phyloP scores from a whole-genome alignment of 2,113 vertebrate species.

The Pelecanoides urinatrix region DNA sequence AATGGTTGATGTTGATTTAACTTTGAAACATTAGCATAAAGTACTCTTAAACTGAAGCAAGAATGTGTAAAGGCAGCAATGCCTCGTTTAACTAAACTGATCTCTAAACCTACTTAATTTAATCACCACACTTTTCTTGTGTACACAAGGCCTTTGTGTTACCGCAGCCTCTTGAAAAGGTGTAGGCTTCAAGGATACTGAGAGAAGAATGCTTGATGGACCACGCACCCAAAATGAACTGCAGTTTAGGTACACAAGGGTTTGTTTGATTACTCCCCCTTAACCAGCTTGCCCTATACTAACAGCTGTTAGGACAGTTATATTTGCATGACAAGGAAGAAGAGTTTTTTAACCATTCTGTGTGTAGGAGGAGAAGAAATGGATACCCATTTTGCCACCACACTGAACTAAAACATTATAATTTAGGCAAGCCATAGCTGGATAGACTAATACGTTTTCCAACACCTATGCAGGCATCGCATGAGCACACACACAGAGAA shows the following conservation, averaged over 20 bases:
- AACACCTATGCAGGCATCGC: background rate
- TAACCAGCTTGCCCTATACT: background rate
- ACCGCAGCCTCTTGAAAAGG: background rate
- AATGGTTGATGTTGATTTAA: background rate
- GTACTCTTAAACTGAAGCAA: background rate
- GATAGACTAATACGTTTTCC: background rate
- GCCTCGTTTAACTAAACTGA: background rate
- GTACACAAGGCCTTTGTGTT: slow-evolving; percentile 1
- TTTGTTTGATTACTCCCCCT: background rate
- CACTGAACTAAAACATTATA: background rate
- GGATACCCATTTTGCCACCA: background rate
- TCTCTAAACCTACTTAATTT: slow-evolving; percentile 21
- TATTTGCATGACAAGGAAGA: background rate
- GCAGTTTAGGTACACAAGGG: background rate
- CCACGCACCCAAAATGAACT: background rate
- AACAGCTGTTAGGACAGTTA: background rate
- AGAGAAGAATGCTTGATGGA: background rate
- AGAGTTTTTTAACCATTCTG: background rate
- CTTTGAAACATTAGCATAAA: background rate
- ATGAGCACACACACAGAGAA: background rate
- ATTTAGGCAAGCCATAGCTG: background rate
- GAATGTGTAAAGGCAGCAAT: background rate
- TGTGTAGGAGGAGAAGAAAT: background rate
- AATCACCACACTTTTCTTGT: background rate
- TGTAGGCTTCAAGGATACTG: background rate